phyloP scores from a whole-genome alignment of 2,888 invertebrate genomes.

The Euplagia quadripunctaria region DNA sequence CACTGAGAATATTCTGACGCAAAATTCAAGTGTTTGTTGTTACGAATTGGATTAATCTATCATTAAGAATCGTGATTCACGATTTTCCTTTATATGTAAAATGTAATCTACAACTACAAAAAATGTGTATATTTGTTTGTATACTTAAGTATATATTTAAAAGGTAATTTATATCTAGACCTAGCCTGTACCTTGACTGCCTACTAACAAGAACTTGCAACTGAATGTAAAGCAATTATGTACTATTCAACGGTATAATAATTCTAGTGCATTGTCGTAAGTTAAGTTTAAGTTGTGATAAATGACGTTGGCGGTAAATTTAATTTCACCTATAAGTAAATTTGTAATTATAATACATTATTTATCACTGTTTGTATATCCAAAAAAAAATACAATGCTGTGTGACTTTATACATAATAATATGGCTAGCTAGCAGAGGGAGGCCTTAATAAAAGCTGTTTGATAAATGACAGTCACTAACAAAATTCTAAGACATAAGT shows the following conservation, averaged over 20 bases:
- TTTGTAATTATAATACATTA: too few relatives aligned
- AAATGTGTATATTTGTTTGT: background rate
- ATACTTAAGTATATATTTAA: background rate
- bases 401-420: slow-evolving; percentile 55
- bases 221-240: slow-evolving; percentile 45
- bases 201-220: slow-evolving; percentile 29
- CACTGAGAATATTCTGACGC: slow-evolving; percentile 11
- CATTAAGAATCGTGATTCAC: slow-evolving; percentile 43
- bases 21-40: slow-evolving; percentile 21
- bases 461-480: too few relatives aligned
- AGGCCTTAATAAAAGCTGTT: too few relatives aligned
- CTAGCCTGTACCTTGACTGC: background rate
- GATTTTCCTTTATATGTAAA: slow-evolving; percentile 13
- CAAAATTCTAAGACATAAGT: too few relatives aligned
- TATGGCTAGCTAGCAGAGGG: slow-evolving; percentile 52
- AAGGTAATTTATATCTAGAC: slow-evolving; percentile 20
- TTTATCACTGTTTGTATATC: too few relatives aligned
- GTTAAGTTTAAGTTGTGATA: too few relatives aligned
- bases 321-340: too few relatives aligned
- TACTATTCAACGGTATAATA: slow-evolving; percentile 50
- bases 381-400: too few relatives aligned
- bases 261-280: slow-evolving; percentile 47
- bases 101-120: slow-evolving; percentile 14
- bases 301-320: too few relatives aligned
- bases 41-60: slow-evolving; percentile 13